A percentile compares a stretch with the other conserved stretches of the same genome.
These are phyloP conservation scores for Diaprepes abbreviatus DNA, from an alignment of 2,888 invertebrate species.

Conservation along the genomic window DNA sequence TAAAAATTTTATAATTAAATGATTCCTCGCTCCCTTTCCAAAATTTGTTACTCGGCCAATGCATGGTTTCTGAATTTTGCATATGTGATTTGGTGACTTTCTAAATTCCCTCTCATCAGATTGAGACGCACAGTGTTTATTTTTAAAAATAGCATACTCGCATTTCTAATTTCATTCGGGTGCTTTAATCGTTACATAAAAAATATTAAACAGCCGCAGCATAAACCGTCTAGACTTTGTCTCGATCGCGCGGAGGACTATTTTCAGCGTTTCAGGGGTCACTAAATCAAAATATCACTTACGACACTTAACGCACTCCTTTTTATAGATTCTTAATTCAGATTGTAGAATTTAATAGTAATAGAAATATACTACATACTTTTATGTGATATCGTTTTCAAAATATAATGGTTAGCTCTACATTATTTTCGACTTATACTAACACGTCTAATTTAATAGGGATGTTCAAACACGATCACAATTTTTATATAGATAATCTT, in stretches of 20 bases:
- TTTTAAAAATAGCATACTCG: conserved; percentile 44
- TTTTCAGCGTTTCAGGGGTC: conserved; percentile 43
- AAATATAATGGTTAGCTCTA: too few species aligned
- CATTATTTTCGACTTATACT: too few species aligned
- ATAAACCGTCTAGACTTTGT: conserved; percentile 43
- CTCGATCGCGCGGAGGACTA: conserved; percentile 42
- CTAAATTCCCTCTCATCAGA: conserved; percentile 10
- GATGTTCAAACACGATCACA: too few species aligned
- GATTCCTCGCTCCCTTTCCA: too few species aligned
- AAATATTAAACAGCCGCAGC: conserved; percentile 44
- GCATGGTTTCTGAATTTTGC: conserved; percentile 1
- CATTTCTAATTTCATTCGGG: conserved; percentile 45
- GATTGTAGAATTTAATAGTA: background rate
- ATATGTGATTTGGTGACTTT: conserved; percentile 16
- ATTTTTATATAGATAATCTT: too few species aligned
- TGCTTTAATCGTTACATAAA: conserved; percentile 47
- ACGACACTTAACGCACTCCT: conserved; percentile 20
- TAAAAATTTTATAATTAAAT: too few species aligned
- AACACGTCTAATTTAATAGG: too few species aligned
- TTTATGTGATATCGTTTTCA: too few species aligned
- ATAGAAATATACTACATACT: too few species aligned
- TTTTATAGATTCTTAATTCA: conserved; percentile 15
- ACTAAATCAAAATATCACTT: conserved; percentile 45
- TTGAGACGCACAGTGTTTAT: conserved; percentile 36
- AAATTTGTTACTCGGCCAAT: too few species aligned